Evolutionary conservation across 2,888 invertebrate genomes (phyloP).

Genomic region (Notocelia uddmanniana): DNA sequence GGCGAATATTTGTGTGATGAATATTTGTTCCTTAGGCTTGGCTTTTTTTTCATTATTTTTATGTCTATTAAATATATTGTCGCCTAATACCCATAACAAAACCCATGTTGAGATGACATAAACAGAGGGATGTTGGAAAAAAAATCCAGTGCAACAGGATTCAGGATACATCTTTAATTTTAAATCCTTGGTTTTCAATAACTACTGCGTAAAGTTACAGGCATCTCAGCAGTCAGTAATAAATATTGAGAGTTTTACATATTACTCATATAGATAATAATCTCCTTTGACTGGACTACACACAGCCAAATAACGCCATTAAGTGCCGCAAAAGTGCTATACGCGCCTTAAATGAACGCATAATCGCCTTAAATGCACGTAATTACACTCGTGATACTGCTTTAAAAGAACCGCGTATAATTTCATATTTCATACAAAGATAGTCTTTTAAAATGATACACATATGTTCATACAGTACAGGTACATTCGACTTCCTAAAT

Average conservation of each 20-base stretch:
- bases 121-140: too few species aligned
- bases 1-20: neutral
- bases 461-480: neutral
- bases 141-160: too few species aligned
- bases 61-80: too few species aligned
- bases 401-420: conserved; percentile 11
- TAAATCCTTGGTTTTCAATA: neutral
- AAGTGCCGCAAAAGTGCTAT: conserved; percentile 31
- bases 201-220: neutral
- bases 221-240: neutral
- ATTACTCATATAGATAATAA: neutral
- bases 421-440: conserved; percentile 25
- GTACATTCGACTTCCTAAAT: too few species aligned
- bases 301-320: conserved; percentile 27
- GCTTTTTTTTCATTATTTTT: too few species aligned
- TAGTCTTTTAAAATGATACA: neutral
- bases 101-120: too few species aligned
- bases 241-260: neutral
- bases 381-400: conserved; percentile 18
- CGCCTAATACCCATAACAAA: too few species aligned
- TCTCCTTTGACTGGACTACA: conserved; percentile 10
- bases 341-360: conserved; percentile 37
- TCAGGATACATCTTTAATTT: too few species aligned
- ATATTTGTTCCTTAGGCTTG: too few species aligned
- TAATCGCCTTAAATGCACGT: conserved; percentile 33